A percentile compares a stretch with the other conserved stretches of the same genome.
phyloP scores from a whole-genome alignment of 2,113 vertebrate species.

The Protobothrops flavoviridis region DNA sequence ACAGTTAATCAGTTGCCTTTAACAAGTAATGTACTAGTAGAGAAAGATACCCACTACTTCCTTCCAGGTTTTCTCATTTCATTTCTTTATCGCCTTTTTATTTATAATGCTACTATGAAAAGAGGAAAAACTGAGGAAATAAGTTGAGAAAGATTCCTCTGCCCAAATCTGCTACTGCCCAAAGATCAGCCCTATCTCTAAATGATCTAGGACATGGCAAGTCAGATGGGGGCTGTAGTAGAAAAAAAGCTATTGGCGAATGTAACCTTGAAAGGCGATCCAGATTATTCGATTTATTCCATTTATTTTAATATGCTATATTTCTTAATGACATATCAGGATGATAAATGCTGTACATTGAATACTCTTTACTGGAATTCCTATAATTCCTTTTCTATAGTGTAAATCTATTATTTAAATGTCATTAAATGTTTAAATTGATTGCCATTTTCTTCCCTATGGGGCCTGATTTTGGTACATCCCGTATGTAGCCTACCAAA shows the following conservation, averaged over 20 bases:
- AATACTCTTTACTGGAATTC: background rate
- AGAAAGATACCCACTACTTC: background rate
- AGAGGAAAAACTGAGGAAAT: background rate
- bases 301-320: background rate
- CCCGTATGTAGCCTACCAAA: background rate
- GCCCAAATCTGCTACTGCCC: background rate
- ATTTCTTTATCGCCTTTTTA: background rate
- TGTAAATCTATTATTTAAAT: background rate
- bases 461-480: background rate
- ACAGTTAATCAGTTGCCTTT: background rate
- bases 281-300: background rate
- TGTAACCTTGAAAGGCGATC: background rate
- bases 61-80: background rate
- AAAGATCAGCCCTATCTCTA: background rate
- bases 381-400: background rate
- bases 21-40: background rate
- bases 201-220: background rate
- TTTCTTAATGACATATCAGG: background rate
- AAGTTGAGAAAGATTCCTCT: background rate
- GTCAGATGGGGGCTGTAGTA: background rate
- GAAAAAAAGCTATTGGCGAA: background rate
- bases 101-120: background rate
- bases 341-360: background rate
- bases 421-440: background rate
- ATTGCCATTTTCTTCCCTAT: background rate